Percentiles rank a stretch among this genome's conserved stretches.
phyloP scores from a whole-genome alignment of 2,888 invertebrate genomes.

The Acanthococcus lagerstroemiae region DNA sequence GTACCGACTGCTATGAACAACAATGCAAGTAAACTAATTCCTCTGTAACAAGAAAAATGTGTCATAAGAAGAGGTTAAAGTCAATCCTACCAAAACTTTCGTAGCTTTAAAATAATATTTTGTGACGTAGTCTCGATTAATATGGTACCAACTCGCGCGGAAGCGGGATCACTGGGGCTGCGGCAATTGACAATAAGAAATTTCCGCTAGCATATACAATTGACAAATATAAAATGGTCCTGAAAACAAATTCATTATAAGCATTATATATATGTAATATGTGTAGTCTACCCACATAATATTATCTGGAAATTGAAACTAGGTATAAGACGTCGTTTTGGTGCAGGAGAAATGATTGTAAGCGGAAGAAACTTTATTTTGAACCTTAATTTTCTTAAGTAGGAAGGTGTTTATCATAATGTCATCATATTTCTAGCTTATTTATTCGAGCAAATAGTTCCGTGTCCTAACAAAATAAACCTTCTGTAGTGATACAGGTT shows the following conservation, averaged over 20 bases:
- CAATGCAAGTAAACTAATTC: slow-evolving; percentile 48
- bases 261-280: too few relatives aligned
- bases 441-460: neutral
- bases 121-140: neutral
- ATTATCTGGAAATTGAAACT: neutral
- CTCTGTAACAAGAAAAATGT: slow-evolving; percentile 7
- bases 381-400: too few relatives aligned
- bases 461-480: too few relatives aligned
- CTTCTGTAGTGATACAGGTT: too few relatives aligned
- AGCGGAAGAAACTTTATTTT: too few relatives aligned
- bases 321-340: too few relatives aligned
- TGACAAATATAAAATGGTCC: slow-evolving; percentile 80
- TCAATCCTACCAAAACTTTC: too few relatives aligned
- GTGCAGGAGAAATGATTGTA: too few relatives aligned
- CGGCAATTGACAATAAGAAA: slow-evolving; percentile 36
- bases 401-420: too few relatives aligned
- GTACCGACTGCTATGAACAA: slow-evolving; percentile 62
- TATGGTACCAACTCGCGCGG: slow-evolving; percentile 1
- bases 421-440: too few relatives aligned
- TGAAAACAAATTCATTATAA: slow-evolving; percentile 41
- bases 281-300: too few relatives aligned
- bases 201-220: slow-evolving; percentile 51
- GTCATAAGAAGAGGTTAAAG: too few relatives aligned
- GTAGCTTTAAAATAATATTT: neutral
- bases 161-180: slow-evolving; percentile 30